A percentile compares a stretch with the other conserved stretches of the same genome.
phyloP scores from a whole-genome alignment of 2,797 vertebrate species.

The Peromyscus attwateri region DNA sequence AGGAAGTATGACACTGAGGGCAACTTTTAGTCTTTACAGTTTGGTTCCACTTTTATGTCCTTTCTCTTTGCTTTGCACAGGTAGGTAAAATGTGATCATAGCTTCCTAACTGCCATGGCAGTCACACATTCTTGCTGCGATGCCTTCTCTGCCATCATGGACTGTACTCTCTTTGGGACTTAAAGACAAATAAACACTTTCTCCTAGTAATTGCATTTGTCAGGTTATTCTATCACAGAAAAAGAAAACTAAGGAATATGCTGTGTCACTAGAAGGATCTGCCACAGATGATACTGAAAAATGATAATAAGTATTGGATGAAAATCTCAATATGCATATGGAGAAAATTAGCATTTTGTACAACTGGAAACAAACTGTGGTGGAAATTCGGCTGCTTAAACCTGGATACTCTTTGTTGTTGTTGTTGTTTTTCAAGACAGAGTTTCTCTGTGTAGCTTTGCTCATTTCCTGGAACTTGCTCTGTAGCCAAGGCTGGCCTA shows the following conservation, averaged over 20 bases:
- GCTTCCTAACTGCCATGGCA: neutral
- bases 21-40: too few relatives aligned
- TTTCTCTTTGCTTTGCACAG: neutral
- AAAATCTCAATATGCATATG: neutral
- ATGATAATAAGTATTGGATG: too few relatives aligned
- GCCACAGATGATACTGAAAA: neutral
- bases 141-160: neutral
- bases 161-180: neutral
- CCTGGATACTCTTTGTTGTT: too few relatives aligned
- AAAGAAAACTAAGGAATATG: neutral
- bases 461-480: too few relatives aligned
- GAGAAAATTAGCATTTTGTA: neutral
- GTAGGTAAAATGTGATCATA: neutral
- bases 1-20: neutral
- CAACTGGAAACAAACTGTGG: neutral
- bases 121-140: neutral
- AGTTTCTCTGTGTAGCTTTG: too few relatives aligned
- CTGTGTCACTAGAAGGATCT: neutral
- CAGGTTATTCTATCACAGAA: neutral
- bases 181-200: neutral
- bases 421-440: too few relatives aligned
- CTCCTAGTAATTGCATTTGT: neutral
- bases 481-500: too few relatives aligned
- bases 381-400: neutral
- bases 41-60: neutral